A percentile compares a stretch with the other conserved stretches of the same genome.
phyloP scores from a whole-genome alignment of 2,797 vertebrate genomes.

The Tympanoctomys barrerae region DNA sequence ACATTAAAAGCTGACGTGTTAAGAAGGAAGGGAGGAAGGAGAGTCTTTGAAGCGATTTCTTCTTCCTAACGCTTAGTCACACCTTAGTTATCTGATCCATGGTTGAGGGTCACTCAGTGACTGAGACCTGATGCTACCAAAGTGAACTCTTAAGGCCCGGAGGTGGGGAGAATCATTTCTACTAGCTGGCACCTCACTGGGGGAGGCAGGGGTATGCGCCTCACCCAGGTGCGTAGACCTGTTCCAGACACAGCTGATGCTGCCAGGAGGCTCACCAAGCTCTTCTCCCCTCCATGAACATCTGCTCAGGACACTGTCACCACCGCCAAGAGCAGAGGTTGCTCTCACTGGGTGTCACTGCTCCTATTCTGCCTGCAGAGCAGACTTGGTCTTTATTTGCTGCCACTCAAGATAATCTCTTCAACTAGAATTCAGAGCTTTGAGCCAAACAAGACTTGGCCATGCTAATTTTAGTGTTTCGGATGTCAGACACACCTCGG shows the following conservation, averaged over 20 bases:
- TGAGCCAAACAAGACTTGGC: too few species aligned
- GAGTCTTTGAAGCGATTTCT: background rate
- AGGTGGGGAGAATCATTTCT: background rate
- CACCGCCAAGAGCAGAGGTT: background rate
- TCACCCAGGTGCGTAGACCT: background rate
- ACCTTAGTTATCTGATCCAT: background rate
- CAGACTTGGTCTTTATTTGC: too few species aligned
- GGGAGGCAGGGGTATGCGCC: background rate
- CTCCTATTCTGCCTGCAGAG: background rate
- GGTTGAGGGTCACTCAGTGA: background rate
- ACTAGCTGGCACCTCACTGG: background rate
- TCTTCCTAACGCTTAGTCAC: background rate
- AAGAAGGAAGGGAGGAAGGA: background rate
- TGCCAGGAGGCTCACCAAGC: background rate
- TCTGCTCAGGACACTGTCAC: background rate
- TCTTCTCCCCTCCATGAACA: background rate
- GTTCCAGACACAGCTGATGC: too few species aligned
- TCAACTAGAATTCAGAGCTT: too few species aligned
- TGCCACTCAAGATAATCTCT: background rate
- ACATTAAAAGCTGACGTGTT: background rate
- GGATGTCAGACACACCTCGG: accelerated
- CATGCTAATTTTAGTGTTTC: background rate
- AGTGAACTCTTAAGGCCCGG: background rate
- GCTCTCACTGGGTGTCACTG: background rate
- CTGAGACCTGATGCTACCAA: background rate